Base-by-base conservation (phyloP, 2,888 invertebrate species). In the Carcina quercana region DNA sequence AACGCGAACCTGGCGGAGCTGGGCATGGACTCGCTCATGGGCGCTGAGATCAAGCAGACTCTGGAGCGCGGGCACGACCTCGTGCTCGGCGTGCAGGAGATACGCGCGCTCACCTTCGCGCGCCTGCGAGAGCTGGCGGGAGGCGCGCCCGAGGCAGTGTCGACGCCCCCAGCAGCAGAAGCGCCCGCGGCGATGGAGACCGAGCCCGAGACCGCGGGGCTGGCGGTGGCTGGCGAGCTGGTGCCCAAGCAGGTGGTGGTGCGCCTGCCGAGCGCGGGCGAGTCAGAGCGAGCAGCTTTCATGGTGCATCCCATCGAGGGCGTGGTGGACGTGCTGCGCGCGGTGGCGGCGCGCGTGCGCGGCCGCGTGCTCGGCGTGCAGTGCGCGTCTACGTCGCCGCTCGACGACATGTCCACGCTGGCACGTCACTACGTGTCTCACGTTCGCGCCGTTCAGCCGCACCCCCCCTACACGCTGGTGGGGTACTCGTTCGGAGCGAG, bases 21-120 rank as follows among this genome's bases (percentile, higher is more conserved):
- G 22, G 98, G 98, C 39, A 95, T 99, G 91, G 98, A 99, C 69
- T 98, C 98, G 2, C 83, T 99, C 47, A 98, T 98, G 98, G 97
- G 97, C 26, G 97, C 98, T 1, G 99, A 99, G 86, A 96, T 99
- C 60, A 98, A 98, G 71, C 97, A 97, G 78, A 94, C 95, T 0
- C 80, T 98, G 32, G 97, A 97, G 71, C 87, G 97, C 34, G 94
- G 93, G 59, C 97, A 93, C 78, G 97, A 98, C 71, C 79, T 98
- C 36, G 91, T 94, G 13, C 85, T 98, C 40, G 92, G 93, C 40
- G 94, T 96, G 48, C 94, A 95, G 71, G 97, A 97, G 75, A 96
- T 98, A 53, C 88, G 97, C 41, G 87, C 85, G 30, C 83, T 97
- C 26, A 95, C 94, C 0, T 92, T 97, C 57, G 91, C 87, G 14